These are phyloP conservation scores for Platygyra sinensis DNA, from an alignment of 64 coral and sea anemone species.

Conservation along the genomic window DNA sequence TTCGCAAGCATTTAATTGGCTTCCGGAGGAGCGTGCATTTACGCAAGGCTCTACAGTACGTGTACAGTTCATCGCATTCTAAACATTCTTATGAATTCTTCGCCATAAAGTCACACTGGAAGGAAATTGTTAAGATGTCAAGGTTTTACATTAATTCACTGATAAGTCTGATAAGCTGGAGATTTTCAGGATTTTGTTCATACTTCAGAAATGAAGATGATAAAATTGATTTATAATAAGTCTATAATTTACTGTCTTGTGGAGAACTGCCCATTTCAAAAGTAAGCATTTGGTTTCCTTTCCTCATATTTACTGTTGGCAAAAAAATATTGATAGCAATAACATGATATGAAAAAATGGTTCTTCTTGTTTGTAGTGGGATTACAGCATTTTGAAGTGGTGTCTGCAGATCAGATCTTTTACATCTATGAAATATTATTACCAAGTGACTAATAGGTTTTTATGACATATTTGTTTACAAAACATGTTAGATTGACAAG, in stretches of 20 bases:
- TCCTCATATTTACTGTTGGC: not conserved
- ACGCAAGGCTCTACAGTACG: not conserved
- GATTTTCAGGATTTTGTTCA: not conserved
- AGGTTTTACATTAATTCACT: not conserved
- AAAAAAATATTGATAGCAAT: not conserved
- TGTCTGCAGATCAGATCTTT: not conserved
- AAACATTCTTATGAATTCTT: not conserved
- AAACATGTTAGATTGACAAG: not conserved
- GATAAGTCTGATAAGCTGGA: constrained; percentile 30
- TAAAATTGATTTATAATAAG: not conserved
- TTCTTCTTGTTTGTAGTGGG: not conserved
- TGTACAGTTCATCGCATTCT: too few relatives aligned
- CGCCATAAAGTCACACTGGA: not conserved
- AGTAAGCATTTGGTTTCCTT: not conserved
- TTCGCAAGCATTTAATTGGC: constrained; percentile 21
- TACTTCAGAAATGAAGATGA: not conserved
- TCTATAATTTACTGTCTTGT: not conserved
- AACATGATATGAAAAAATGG: not conserved
- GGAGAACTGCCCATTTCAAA: not conserved
- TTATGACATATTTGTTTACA: constrained; percentile 1
- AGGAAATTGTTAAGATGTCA: not conserved
- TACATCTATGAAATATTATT: not conserved
- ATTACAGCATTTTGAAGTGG: not conserved
- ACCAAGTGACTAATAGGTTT: not conserved
- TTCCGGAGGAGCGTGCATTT: not conserved